Percentiles rank a stretch among this genome's conserved stretches.
These are phyloP conservation scores for Argyrosomus japonicus DNA, from an alignment of 2,113 vertebrate species.

Conservation along the genomic window DNA sequence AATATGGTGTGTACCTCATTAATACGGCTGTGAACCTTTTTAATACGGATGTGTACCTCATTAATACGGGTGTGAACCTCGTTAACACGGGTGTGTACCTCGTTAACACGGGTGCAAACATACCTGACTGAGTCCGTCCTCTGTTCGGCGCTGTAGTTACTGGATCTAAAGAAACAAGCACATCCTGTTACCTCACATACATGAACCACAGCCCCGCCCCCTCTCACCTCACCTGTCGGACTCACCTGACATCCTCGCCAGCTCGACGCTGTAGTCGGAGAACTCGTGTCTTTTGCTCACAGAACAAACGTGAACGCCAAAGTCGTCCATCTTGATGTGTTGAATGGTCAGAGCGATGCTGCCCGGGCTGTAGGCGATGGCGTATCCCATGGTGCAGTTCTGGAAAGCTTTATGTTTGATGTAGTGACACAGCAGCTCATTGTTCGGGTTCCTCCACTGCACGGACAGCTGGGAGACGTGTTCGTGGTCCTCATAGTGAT, in stretches of 20 bases:
- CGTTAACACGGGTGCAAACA: neutral
- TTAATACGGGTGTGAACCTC: no score
- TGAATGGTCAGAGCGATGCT: constrained; percentile 74
- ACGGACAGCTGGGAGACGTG: constrained; percentile 77
- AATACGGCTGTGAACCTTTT: no score
- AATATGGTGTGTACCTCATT: neutral
- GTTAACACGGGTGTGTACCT: neutral
- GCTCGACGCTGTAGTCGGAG: constrained; percentile 71
- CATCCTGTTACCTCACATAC: neutral
- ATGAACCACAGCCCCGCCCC: neutral
- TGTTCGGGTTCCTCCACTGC: constrained; percentile 80
- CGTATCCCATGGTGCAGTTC: constrained; percentile 82
- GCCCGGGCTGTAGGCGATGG: constrained; percentile 71
- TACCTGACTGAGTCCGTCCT: constrained; percentile 59
- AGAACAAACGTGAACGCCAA: constrained; percentile 80
- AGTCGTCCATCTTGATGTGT: constrained; percentile 61
- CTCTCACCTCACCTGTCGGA: neutral
- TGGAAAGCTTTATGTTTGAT: constrained; percentile 83
- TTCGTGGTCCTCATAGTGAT: constrained; percentile 71
- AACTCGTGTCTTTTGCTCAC: constrained; percentile 82
- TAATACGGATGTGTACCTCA: no score
- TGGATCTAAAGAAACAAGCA: constrained; percentile 51
- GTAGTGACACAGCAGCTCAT: constrained; percentile 82
- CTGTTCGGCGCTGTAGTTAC: constrained; percentile 48
- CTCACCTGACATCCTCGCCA: constrained; percentile 73